Conservation (phyloP, 2,113 vertebrate species). For the Brachionichthys hirsutus region DNA sequence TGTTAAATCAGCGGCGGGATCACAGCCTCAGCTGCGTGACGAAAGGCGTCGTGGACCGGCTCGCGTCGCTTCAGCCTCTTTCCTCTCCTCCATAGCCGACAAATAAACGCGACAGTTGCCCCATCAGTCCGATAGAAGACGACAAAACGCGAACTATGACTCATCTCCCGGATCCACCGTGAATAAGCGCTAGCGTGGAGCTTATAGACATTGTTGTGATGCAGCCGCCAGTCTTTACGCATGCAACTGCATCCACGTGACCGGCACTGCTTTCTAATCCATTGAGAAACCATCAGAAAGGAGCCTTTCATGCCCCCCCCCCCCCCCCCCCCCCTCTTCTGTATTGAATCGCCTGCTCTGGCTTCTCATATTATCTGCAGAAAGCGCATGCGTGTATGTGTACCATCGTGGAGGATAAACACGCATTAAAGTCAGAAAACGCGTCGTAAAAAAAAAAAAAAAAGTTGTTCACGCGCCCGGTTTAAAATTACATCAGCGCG, state of each 20-base stretch:
- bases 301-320: conserved; percentile 54
- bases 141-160: conserved; percentile 13
- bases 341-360: conserved; percentile 30
- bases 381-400: neutral
- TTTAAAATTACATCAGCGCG: neutral
- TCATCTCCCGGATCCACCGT: conserved; percentile 27
- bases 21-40: conserved; percentile 74
- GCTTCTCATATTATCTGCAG: conserved; percentile 34
- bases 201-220: conserved; percentile 42
- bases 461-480: neutral
- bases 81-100: conserved; percentile 68
- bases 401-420: neutral
- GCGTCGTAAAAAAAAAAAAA: neutral
- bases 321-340: neutral
- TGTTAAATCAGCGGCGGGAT: too few relatives aligned
- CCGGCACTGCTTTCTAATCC: conserved; percentile 68
- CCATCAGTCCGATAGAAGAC: conserved; percentile 58
- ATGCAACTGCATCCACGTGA: conserved; percentile 73
- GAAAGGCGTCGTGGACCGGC: conserved; percentile 65
- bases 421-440: neutral
- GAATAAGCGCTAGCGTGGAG: conserved; percentile 50
- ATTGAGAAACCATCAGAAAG: conserved; percentile 61
- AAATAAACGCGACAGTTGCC: conserved; percentile 26
- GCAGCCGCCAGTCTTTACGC: conserved; percentile 56
- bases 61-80: conserved; percentile 73